Base-by-base conservation (phyloP, 2,888 invertebrate genomes). In the Dascillus cervinus region DNA sequence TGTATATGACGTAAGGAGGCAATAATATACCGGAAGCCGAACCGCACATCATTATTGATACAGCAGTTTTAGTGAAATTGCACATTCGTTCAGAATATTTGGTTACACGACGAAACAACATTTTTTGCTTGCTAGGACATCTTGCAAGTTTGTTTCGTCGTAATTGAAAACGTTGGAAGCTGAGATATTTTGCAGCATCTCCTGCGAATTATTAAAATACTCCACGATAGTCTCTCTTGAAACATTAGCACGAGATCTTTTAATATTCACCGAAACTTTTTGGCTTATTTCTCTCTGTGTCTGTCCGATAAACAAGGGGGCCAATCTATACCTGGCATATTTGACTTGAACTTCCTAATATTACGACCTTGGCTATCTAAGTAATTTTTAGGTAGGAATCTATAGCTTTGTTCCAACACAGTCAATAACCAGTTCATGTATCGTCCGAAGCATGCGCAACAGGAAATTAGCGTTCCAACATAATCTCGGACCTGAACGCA, bases 1-100 rank as follows among this genome's bases (percentile, higher is more conserved):
- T 60, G 33, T 55, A 55, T 12, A 46, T 46, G 9, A 56, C 46
- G 39, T 53, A 56, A n/a, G 50, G 53, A 9, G 57, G 55, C 6
- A 59, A 41, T 8, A 57, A 32, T 22, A 41, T 35, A 5, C 60
- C 57, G 19, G 28, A 33, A 12, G 56, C 56, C 30, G 43, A 45
- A 13, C 49, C 53, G 22, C 50, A 43, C 32, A 59, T 44, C 56
- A 59, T 60, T n/a, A 60, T 32, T 6, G 52, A 35, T 13, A 27
- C 39, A 9, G 37, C 37, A 19, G 39, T 35, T 36, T 46, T 46
- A 1, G 44, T 34, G 15, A 41, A 40, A 34, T 53, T 45, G n/a
- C 39, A 47, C 20, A 53, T 22, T 5, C 39, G 32, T 36, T 45
- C 45, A 1, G 44, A 43, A 36, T 43, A 38, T 25, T 44, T 45